These are phyloP conservation scores for Collichthys lucidus DNA, from an alignment of 2,113 vertebrate species.

Conservation along the genomic window DNA sequence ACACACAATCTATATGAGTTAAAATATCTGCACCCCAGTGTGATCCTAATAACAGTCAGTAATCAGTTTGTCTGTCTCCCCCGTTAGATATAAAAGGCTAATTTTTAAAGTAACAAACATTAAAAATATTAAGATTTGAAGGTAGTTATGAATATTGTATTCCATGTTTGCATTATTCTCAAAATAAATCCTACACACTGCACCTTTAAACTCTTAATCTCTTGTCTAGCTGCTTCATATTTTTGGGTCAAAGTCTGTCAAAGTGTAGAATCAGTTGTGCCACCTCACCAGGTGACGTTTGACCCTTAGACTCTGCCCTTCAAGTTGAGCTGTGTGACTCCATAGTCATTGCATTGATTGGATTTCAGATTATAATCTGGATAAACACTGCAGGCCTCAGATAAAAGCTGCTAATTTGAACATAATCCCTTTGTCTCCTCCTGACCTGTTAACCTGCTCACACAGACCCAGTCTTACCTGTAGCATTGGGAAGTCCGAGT, in stretches of 20 bases:
- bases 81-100: too few relatives aligned
- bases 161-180: too few relatives aligned
- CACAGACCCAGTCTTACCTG: background rate
- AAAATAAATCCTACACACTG: too few relatives aligned
- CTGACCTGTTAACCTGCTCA: conserved; percentile 36
- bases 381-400: background rate
- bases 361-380: background rate
- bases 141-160: too few relatives aligned
- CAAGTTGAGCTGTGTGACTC: background rate
- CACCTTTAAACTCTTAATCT: background rate
- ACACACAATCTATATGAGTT: too few relatives aligned
- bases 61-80: too few relatives aligned
- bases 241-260: conserved; percentile 35
- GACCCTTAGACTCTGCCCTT: conserved; percentile 74
- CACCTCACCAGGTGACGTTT: conserved; percentile 59
- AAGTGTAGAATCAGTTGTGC: conserved; percentile 17
- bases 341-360: background rate
- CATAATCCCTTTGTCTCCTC: background rate
- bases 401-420: background rate
- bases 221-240: conserved; percentile 16
- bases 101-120: too few relatives aligned
- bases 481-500: too few relatives aligned
- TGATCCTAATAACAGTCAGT: too few relatives aligned
- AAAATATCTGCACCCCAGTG: too few relatives aligned
- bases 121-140: too few relatives aligned